Percentiles rank a stretch among this genome's conserved stretches.
Conservation (phyloP, 2,113 vertebrate genomes). For the Dunckerocampus dactyliophorus region DNA sequence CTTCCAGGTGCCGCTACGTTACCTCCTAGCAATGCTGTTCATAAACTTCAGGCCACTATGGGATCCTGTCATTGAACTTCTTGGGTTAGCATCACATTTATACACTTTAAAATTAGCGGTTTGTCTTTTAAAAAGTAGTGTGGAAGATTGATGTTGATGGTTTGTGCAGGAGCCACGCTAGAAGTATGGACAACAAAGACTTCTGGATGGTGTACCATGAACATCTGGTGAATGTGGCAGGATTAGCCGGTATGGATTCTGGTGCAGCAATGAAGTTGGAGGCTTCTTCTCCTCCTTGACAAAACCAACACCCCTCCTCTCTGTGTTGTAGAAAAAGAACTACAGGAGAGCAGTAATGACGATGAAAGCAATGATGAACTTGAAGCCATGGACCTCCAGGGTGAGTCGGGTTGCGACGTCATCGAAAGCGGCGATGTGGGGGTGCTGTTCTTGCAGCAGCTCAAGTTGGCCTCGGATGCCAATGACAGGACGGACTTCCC, state of each 20-base stretch:
- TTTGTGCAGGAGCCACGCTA: conserved; percentile 75
- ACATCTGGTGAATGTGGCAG: conserved; percentile 86
- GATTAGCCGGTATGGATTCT: conserved; percentile 63
- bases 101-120: background rate
- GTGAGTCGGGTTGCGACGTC: conserved; percentile 63
- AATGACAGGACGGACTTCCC: conserved; percentile 83
- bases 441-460: conserved; percentile 76
- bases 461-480: conserved; percentile 63
- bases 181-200: conserved; percentile 90
- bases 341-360: conserved; percentile 60
- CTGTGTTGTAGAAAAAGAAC: conserved; percentile 77
- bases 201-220: conserved; percentile 92
- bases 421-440: conserved; percentile 70
- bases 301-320: background rate
- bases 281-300: background rate
- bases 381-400: conserved; percentile 17
- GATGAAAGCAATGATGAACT: conserved; percentile 4
- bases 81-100: conserved; percentile 76
- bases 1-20: conserved; percentile 87
- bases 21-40: conserved; percentile 91
- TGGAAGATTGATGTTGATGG: background rate
- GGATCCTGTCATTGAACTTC: conserved; percentile 90
- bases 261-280: background rate
- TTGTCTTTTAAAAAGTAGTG: background rate
- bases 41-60: conserved; percentile 93